Evolutionary conservation across 2,113 vertebrate genomes (phyloP).

Genomic region (Salminus brasiliensis): DNA sequence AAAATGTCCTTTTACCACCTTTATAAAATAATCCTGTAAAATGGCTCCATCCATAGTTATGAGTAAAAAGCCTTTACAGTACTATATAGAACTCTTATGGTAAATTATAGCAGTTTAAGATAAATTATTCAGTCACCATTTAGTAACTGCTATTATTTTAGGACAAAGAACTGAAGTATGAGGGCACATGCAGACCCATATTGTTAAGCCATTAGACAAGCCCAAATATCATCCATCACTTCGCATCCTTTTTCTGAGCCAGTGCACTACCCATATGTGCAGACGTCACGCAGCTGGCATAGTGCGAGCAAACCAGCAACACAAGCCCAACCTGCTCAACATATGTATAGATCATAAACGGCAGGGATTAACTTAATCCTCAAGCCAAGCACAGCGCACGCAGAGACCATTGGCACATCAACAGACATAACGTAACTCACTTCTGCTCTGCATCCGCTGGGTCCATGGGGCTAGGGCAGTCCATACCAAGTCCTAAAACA

Average conservation of each 20-base stretch:
- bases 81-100: too few relatives aligned
- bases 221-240: neutral
- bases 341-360: neutral
- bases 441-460: conserved; percentile 70
- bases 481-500: conserved; percentile 81
- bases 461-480: conserved; percentile 81
- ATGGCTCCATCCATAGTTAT: too few relatives aligned
- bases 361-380: conserved; percentile 32
- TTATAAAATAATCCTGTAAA: too few relatives aligned
- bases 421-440: conserved; percentile 73
- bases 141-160: too few relatives aligned
- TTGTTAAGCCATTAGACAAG: neutral
- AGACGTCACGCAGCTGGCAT: neutral
- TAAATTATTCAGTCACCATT: too few relatives aligned
- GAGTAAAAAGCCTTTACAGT: too few relatives aligned
- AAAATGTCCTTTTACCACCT: too few relatives aligned
- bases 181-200: too few relatives aligned
- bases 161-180: too few relatives aligned
- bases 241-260: too few relatives aligned
- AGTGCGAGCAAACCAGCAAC: neutral
- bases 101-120: too few relatives aligned
- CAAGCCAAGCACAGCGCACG: conserved; percentile 20
- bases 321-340: neutral
- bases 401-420: neutral
- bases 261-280: neutral